These are phyloP conservation scores for Latrodectus hesperus DNA, from an alignment of 2,888 invertebrate species.

Conservation along the genomic window DNA sequence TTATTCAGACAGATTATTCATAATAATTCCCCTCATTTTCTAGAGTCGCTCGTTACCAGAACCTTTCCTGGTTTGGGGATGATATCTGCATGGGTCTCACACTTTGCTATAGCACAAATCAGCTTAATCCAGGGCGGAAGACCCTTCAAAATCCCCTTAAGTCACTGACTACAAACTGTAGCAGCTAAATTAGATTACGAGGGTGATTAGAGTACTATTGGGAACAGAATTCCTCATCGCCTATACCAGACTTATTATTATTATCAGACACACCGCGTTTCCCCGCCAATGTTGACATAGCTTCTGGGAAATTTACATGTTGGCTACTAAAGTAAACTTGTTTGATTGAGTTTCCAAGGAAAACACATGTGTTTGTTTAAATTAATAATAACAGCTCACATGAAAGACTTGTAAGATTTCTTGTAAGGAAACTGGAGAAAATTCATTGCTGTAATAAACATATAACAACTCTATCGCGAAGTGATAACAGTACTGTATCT, in stretches of 20 bases:
- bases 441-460: too few relatives aligned
- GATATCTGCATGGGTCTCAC: background rate
- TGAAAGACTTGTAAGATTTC: too few relatives aligned
- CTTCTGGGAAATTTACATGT: background rate
- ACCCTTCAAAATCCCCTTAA: slow-evolving; percentile 40
- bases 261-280: background rate
- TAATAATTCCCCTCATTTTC: too few relatives aligned
- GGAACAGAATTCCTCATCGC: background rate
- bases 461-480: too few relatives aligned
- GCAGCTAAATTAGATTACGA: slow-evolving; percentile 48
- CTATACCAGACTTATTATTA: background rate
- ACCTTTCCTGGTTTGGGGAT: background rate
- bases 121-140: slow-evolving; percentile 11
- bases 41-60: too few relatives aligned
- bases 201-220: slow-evolving; percentile 36
- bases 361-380: background rate
- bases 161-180: slow-evolving; percentile 14
- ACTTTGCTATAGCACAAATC: slow-evolving; percentile 3
- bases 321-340: background rate
- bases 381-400: too few relatives aligned
- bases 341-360: background rate
- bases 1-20: too few relatives aligned
- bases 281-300: background rate
- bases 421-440: too few relatives aligned
- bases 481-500: too few relatives aligned